phyloP scores from a whole-genome alignment of 2,797 vertebrate species.

The Gadopsis marmoratus region DNA sequence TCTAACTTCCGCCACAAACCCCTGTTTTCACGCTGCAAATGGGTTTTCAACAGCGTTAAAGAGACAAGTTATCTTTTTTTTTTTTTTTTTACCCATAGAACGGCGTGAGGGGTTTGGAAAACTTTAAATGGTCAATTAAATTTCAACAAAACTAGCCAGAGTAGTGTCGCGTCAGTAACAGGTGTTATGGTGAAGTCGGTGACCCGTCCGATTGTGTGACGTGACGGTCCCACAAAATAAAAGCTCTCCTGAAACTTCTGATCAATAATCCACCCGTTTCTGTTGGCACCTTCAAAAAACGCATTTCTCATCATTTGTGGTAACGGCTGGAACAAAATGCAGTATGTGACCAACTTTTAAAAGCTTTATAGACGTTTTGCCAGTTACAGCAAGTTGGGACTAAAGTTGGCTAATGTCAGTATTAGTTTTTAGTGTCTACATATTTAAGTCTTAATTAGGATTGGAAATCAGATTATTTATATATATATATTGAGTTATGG shows the following conservation, averaged over 20 bases:
- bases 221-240: background rate
- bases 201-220: background rate
- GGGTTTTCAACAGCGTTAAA: background rate
- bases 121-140: no score
- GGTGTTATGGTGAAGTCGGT: background rate
- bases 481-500: no score
- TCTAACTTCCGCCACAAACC: rapidly evolving
- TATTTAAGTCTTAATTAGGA: background rate
- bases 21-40: background rate
- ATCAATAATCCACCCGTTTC: no score
- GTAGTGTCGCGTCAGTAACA: background rate
- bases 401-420: no score
- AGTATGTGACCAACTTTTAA: background rate
- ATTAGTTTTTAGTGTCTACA: background rate
- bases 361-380: no score
- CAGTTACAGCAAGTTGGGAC: no score
- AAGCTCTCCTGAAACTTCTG: background rate
- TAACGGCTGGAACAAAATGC: no score
- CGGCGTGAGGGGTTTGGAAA: background rate
- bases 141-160: background rate
- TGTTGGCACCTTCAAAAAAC: no score
- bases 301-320: no score
- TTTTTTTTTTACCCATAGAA: no score
- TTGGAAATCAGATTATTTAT: no score
- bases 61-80: no score